Base-by-base conservation (phyloP, 2,797 vertebrate genomes). In the Coregonus ussuriensis region DNA sequence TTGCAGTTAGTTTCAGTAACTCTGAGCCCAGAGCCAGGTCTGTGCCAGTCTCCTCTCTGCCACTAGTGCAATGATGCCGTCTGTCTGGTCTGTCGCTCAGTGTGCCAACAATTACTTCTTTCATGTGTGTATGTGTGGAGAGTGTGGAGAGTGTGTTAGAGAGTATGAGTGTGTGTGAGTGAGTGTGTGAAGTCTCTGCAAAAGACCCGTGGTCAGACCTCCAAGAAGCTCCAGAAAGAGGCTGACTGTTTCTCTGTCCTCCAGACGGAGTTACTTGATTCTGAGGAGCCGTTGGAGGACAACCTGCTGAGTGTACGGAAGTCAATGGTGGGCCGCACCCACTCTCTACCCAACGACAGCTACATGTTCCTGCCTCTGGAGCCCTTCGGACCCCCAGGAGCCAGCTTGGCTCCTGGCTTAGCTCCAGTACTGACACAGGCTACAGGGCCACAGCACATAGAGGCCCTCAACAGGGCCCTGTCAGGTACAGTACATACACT, bases 311-410 rank as follows among this genome's bases (percentile, higher is more conserved):
- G 93, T 0, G 96, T 98, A 76, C 93, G 95, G 81, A 99, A 98
- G 90, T 93, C 96, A 0, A 91, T 90, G 0, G 97, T 99, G 88
- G 97, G 97, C 75, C 96, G 98, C 71, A 96, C 98, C 0, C 97
- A 97, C 91, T 99, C 98, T 9, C 86, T 99, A 83, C 98, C 98
- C 72, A 98, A 99, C 0, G 98, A 99, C 94, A 99, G 98, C 95
- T 99, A 99, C 90, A 99, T 99, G 98, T 98, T 96, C 90, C 93
- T 91, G 79, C 90, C 89, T 0, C 87, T 88, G 18, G 84, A 88
- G 84, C 71, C 91, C 0, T 75, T 70, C 0, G 86, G 78, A 21
- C 71, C 71, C 11, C 14, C 85, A 16, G 33, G 66, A 18, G 35
- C 18, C 1, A 1, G 21, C 21, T 6, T 5, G 0, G 77, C 71